phyloP scores from a whole-genome alignment of 1,140 invertebrate species.

The Manduca sexta region DNA sequence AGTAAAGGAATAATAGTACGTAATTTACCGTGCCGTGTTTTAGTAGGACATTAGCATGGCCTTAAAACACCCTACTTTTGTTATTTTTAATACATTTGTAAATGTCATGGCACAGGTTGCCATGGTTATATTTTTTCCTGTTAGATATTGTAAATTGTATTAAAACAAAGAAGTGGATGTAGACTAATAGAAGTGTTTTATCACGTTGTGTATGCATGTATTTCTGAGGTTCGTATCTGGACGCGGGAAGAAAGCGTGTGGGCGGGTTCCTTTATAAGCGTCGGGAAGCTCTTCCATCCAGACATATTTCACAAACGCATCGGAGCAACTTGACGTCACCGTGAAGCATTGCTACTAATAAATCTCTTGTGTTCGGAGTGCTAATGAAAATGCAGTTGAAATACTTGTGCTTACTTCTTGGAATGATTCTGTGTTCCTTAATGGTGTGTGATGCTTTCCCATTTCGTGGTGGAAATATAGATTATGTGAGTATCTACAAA shows the following conservation, averaged over 20 bases:
- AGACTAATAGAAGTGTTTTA: too few species aligned
- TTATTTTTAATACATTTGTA: too few species aligned
- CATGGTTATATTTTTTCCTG: too few species aligned
- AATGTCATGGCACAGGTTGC: too few species aligned
- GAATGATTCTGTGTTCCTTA: slow-evolving; percentile 30
- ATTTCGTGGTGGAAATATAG: slow-evolving; percentile 36
- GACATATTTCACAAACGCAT: slow-evolving; percentile 24
- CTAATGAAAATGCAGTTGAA: slow-evolving; percentile 26
- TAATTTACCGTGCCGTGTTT: too few species aligned
- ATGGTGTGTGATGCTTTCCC: slow-evolving; percentile 25
- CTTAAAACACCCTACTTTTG: too few species aligned
- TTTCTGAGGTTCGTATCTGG: background rate
- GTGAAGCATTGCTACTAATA: background rate
- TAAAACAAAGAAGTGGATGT: too few species aligned
- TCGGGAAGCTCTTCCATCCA: slow-evolving; percentile 25
- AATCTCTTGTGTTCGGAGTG: background rate
- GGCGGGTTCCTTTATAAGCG: slow-evolving; percentile 45
- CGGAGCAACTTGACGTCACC: slow-evolving; percentile 6
- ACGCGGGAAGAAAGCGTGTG: slow-evolving; percentile 32
- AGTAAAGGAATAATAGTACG: too few species aligned
- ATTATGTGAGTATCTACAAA: slow-evolving; percentile 56
- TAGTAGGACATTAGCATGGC: too few species aligned
- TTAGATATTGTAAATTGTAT: too few species aligned
- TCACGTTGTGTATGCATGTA: background rate
- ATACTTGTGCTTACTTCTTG: slow-evolving; percentile 26